Evolutionary conservation across 2,797 vertebrate species (phyloP), one percentile per base, ranked within the genome.

Genomic region (Mormyrops attenuatus): DNA sequence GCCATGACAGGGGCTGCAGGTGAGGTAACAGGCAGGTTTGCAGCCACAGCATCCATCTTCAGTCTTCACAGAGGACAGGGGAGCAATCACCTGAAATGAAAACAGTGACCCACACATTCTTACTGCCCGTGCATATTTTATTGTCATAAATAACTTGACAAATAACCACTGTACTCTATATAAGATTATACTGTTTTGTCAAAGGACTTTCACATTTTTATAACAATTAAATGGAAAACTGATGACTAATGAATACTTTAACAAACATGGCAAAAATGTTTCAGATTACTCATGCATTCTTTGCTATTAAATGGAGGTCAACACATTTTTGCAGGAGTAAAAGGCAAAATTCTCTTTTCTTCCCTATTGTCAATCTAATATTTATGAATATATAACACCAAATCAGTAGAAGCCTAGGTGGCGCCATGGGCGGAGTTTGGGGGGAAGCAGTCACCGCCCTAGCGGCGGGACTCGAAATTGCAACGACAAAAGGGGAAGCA

Each of bases 41-140:
- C 93, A 15, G 93, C 92, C 34, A 95, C 89, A n/a, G 94, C 93
- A 89, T 96, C 95, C 96, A 97, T 97, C 85, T 49, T 93, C 90
- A 44, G 91, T 90, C 60, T 77, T 92, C 90, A 91, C 91, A 87
- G 55, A 93, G 88, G 87, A 52, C 88, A n/a, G 8, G 55, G 85
- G 82, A 26, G 57, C 34, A 50, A 5, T 57, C n/a, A 49, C 41
- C 77, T 60, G 55, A 26, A 89, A 49, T 84, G 38, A 44, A 84
- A 38, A 17, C 30, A 41, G 50, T 8, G n/a, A 34, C 38, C 17
- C 38, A n/a, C 73, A n/a, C 6, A 77, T 38, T 86, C 11, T 50
- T 55, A 34, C 15, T 38, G 50, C 15, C 52, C n/a, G 2, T 38
- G 4, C 26, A 22, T 20, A 57, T 38, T 15, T 30, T 34, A 52